phyloP scores from a whole-genome alignment of 2,797 vertebrate species.

The Trachops cirrhosus region DNA sequence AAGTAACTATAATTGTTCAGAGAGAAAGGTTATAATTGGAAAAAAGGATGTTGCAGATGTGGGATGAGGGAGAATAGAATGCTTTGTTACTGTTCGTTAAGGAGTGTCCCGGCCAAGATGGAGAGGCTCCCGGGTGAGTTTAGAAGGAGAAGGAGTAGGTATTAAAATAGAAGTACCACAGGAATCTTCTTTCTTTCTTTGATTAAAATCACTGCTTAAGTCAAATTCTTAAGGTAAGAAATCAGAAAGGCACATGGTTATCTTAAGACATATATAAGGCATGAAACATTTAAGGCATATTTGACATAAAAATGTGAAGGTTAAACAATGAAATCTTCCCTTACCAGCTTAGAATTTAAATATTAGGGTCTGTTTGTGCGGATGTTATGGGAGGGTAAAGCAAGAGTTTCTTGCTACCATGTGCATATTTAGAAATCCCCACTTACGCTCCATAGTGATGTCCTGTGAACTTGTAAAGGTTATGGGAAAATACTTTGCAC shows the following conservation, averaged over 20 bases:
- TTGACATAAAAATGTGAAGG: not conserved
- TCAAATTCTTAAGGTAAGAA: constrained; percentile 44
- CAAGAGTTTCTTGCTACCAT: not conserved
- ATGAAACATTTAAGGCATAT: not conserved
- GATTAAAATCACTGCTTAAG: constrained; percentile 21
- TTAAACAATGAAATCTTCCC: not conserved
- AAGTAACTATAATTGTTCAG: not conserved
- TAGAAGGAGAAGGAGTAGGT: not conserved
- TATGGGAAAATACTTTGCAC: not conserved
- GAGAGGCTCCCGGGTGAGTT: not conserved
- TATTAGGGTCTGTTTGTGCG: not conserved
- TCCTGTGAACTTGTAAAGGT: not conserved
- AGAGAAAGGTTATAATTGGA: not conserved
- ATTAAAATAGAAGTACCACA: not conserved
- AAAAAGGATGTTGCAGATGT: not conserved
- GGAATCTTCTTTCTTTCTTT: not conserved
- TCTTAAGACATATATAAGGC: not conserved
- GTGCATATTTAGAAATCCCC: not conserved
- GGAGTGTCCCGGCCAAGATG: not conserved
- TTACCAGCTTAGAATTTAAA: not conserved
- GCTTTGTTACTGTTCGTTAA: not conserved
- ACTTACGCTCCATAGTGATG: not conserved
- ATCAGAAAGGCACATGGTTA: not conserved
- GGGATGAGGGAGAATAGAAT: not conserved
- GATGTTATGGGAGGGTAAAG: not conserved